Conservation (phyloP, 2,113 vertebrate species). For the Tragelaphus scriptus region DNA sequence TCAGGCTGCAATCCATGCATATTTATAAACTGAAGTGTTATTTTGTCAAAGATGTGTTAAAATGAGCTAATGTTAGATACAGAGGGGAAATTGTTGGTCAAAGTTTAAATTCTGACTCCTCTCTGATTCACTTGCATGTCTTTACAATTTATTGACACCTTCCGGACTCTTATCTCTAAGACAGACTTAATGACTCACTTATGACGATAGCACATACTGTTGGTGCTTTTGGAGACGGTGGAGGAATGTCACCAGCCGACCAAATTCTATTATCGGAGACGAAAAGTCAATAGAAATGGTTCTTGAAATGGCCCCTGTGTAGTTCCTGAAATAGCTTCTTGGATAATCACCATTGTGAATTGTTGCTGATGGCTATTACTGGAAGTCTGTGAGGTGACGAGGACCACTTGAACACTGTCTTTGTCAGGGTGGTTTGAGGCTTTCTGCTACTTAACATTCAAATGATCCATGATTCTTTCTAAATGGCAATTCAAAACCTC, state of each 20-base stretch:
- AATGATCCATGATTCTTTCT: background rate
- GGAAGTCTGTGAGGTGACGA: background rate
- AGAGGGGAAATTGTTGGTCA: background rate
- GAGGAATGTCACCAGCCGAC: background rate
- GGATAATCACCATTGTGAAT: background rate
- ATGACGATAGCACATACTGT: background rate
- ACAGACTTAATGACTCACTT: background rate
- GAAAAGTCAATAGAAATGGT: background rate
- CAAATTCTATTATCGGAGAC: constrained; percentile 9
- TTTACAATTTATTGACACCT: constrained; percentile 10
- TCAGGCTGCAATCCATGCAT: background rate
- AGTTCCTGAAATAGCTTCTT: background rate
- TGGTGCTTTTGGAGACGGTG: background rate
- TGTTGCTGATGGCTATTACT: background rate
- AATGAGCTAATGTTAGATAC: background rate
- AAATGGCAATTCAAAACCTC: background rate
- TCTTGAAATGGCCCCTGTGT: background rate
- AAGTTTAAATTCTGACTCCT: constrained; percentile 3
- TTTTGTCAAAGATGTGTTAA: constrained; percentile 1
- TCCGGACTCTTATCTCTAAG: constrained; percentile 12
- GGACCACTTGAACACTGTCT: background rate
- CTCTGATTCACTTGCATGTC: background rate
- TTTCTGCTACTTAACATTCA: background rate
- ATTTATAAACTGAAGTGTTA: background rate
- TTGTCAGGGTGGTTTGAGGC: background rate